Evolutionary conservation across 2,797 vertebrate genomes (phyloP), one percentile per base, ranked within the genome.

Genomic region (Hippopotamyrus pictus): DNA sequence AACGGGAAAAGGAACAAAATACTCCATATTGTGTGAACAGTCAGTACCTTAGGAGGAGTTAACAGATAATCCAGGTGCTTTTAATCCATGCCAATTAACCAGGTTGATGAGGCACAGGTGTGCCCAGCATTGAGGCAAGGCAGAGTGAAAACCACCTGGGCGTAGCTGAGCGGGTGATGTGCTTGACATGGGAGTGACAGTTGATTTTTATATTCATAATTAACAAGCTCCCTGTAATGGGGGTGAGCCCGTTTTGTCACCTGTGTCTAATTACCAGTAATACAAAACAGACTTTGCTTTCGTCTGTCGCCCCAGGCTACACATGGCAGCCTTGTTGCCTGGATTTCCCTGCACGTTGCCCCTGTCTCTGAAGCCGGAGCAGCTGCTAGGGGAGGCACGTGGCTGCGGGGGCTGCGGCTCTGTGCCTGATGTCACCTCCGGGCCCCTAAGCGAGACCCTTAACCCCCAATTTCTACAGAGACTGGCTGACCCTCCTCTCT

Each of bases 151-250:
- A 17, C 1, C 65, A 2, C 29, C 29, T 73, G 65, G 65, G 65
- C 33, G 33, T 73, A 73, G 29, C 65, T 37, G 65, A 73, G 33
- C 12, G 33, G 29, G 12, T 37, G 65, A 73, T 73, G 65, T 37
- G 65, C 65, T 33, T 37, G 65, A 73, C 29, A 12, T 5, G 29
- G 65, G 65, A 73, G 65, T 37, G 65, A 73, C 65, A 73, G 33
- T 17, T 73, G 65, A 73, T 73, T 73, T 73, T 73, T 37, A 73
- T 73, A 73, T 73, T 73, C 65, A 73, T 73, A 73, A 73, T 73
- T 73, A 73, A 73, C 29, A 73, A 73, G 65, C 65, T 73, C 29
- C 65, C 65, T 37, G 65, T 73, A 73, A 73, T 17, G 29, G 65
- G 65, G 65, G 5, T 17, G 33, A 73, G 29, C 65, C 65, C 65